Evolutionary conservation across 2,113 vertebrate genomes (phyloP).

Genomic region (Pomatostomus ruficeps): DNA sequence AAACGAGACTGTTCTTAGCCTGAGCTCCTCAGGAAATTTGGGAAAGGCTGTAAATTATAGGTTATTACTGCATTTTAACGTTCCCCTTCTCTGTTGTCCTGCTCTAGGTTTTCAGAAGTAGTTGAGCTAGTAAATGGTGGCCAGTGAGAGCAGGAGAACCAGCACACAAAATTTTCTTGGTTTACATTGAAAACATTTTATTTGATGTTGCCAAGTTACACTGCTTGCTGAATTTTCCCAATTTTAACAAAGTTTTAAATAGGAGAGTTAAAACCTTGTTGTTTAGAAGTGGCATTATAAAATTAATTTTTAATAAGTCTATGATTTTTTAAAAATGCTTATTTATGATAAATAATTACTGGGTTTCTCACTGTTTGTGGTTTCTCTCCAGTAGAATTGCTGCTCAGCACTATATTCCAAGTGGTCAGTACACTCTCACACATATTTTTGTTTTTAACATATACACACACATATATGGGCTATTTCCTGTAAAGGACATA

Average conservation of each 20-base stretch:
- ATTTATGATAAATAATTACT: not conserved
- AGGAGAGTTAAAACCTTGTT: not conserved
- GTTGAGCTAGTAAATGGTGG: not conserved
- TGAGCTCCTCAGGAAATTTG: not conserved
- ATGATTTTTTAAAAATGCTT: not conserved
- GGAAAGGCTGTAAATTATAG: not conserved
- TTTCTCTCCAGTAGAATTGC: not conserved
- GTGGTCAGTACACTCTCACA: not conserved
- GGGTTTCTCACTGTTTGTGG: not conserved
- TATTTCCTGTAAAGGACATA: not conserved
- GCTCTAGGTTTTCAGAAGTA: not conserved
- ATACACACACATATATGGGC: fast-evolving
- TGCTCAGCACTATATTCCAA: not conserved
- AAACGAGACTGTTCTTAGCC: not conserved
- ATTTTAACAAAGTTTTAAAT: not conserved
- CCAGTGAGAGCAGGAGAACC: not conserved
- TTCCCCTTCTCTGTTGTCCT: not conserved
- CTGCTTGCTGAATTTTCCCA: not conserved
- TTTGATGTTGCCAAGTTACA: not conserved
- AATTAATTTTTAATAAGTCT: not conserved
- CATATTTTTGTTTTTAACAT: not conserved
- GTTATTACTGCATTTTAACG: not conserved
- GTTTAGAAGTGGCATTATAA: not conserved
- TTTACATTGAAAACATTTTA: not conserved
- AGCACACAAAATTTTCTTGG: not conserved